Evolutionary conservation across 2,797 vertebrate genomes (phyloP), one percentile per base, ranked within the genome.

Genomic region (Pseudochirops cupreus): DNA sequence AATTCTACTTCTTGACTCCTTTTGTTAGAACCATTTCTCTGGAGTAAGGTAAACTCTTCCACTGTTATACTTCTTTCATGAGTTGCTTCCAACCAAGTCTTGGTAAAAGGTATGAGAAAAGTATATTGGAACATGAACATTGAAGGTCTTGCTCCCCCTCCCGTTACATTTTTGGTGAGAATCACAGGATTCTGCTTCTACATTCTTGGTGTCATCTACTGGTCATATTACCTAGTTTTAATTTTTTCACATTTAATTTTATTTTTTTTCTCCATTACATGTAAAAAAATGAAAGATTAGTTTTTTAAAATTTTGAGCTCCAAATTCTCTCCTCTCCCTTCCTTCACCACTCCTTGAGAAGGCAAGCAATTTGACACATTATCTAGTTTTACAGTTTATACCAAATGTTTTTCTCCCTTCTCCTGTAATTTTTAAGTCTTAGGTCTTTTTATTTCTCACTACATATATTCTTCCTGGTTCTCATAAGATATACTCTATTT

Each of bases 341-440:
- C 13, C 31, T 12, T 67, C 31, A 33, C 13, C 33, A 67, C 33
- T 87, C 39, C 52, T 93, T 74, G 62, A 74, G n/a, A 74, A 74
- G 67, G 18, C 67, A 57, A 67, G 56, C 39, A 93, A 6, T 91
- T 33, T 91, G 24, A 94, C 56, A 46, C 11, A 26, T 62, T 53
- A 91, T 95, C 93, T 46, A 55, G n/a, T 16, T 21, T 39, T 29
- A 53, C 28, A 62, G 7, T 94, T 74, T 39, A 26, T 55, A 74
- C 93, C 55, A 93, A 91, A 87, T 21, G 5, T 31, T 93, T 94
- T 95, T 67, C 56, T 92, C 31, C 92, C 10, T 92, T 0, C 90
- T 82, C 95, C 16, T 55, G 52, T 59, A 93, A 58, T 93, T 95
- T 93, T 74, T 74, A 31, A 53, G 24, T 93, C 91, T 97, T 87